Evolutionary conservation across 2,888 invertebrate species (phyloP), one percentile per base, ranked within the genome.

Genomic region (Brachypterus glaber): DNA sequence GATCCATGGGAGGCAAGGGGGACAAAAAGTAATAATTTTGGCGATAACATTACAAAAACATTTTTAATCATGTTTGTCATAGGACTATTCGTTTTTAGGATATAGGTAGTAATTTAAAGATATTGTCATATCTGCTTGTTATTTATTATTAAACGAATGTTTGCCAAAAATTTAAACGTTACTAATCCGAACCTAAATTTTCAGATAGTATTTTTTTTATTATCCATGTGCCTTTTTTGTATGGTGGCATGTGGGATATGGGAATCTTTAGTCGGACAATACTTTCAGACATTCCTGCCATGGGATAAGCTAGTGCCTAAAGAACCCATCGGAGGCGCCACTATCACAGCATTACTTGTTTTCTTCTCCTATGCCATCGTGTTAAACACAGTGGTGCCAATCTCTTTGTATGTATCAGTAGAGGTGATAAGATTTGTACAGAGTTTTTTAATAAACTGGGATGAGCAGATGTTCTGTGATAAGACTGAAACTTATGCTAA

Each of bases 301-400:
- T 95, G 95, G 95, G 95, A 95, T 72, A 74, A 78, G 59, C 77
- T 91, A 57, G 85, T 95, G 62, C 91, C 93, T 36, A 77, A 74
- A 54, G 84, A 88, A 64, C 80, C 85, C 43, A 67, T 79, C 45
- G 77, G 79, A 51, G 92, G 91, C 55, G 85, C 91, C 51, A 82
- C 90, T 48, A 85, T 95, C 55, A 89, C 93, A 48, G 91, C 96
- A 49, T 76, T 95, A 54, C 79, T 98, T 51, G 91, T 95, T 50
- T 98, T 98, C 77, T 95, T 98, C 76, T 97, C 97, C 24, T 98
- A 98, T 71, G 91, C 95, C 61, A 98, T 98, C 68, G 91, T 98
- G 57, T 79, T 98, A 68, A 98, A 98, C 75, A 98, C 97, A 59
- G 95, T 97, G 60, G 97, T 98, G 76, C 97, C 97, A 70, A 98